Base-by-base conservation (phyloP, 2,797 vertebrate species). In the Lutjanus argentimaculatus region DNA sequence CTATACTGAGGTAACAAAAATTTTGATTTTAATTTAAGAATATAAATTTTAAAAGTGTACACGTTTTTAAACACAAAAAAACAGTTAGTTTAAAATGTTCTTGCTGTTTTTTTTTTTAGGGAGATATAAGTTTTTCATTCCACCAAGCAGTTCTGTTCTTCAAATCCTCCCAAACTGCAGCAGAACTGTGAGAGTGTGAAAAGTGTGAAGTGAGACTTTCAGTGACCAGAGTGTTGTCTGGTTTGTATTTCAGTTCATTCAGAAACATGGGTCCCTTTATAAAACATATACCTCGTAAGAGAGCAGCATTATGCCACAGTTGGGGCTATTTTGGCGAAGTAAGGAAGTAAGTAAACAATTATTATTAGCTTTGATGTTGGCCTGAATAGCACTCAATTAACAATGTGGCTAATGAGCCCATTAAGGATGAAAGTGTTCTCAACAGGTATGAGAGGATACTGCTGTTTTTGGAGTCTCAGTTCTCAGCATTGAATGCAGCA, bases 341-440 rank as follows among this genome's bases (percentile, higher is more conserved):
- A 90, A 90, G 79, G 83, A 91, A 92, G 91, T 91, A 94, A 91
- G 93, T 92, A 94, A 94, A 93, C 91, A 93, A 92, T 94, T 95
- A 95, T 94, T 94, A 93, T 94, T 92, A 94, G 89, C 95, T 95
- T 95, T 96, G 95, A 96, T 96, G 94, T 92, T 94, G 91, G 91
- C 88, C 92, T 95, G 95, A 96, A 95, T 96, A 91, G 95, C 94
- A 94, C 93, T 95, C 93, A 95, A 95, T 96, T 95, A 95, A 95
- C 94, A 96, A 95, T 95, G 94, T 94, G 94, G 90, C 95, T 96
- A 96, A 96, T 95, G 93, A 96, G 95, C 91, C 95, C 92, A 96
- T 96, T 96, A 94, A 93, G 94, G 94, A 96, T 95, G 94, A 96
- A 96, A 95, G 94, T 92, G 92, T 96, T 95, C 95, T 96, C 95